Base-by-base conservation (phyloP, 1,140 invertebrate species). In the Lethrus apterus region DNA sequence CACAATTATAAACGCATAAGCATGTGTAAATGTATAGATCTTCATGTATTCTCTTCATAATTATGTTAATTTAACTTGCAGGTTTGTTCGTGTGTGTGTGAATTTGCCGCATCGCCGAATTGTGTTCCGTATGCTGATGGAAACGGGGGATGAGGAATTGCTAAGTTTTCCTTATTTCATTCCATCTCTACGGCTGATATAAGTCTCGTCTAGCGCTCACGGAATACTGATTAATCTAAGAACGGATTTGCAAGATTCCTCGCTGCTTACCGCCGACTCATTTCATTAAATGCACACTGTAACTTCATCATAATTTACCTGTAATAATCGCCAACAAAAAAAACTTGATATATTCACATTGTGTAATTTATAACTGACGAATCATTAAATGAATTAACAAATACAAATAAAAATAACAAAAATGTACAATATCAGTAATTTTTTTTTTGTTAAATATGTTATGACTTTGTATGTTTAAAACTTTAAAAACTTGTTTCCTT, bases 101-200 rank as follows among this genome's bases (percentile, higher is more conserved):
- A n/a, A n/a, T n/a, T n/a, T n/a, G n/a, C n/a, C n/a, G n/a, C n/a
- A n/a, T n/a, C n/a, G n/a, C n/a, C n/a, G n/a, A n/a, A n/a, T n/a
- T n/a, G n/a, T n/a, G n/a, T n/a, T n/a, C n/a, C n/a, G n/a, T n/a
- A n/a, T n/a, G 35, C 4, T 38, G 35, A 38, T 38, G 21, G 40
- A 29, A 42, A 29, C 40, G 40, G 35, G 55, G 56, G 52, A 50
- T 59, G 57, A 58, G 56, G 59, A 58, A 62, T 62, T 60, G 58
- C 56, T 62, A 60, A 62, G 60, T 62, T 62, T 62, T 62, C 60
- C 57, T 62, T 55, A 62, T 62, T 62, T 62, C 59, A 58, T 62
- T 62, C 56, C 56, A 60, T 62, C 56, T 62, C 53, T 57, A 59
- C 51, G 58, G 52, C 52, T 54, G 58, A 60, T 57, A 60, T 60